These are phyloP conservation scores for Paramuricea clavata DNA, from an alignment of 92 coral and sea anemone species.

Conservation along the genomic window DNA sequence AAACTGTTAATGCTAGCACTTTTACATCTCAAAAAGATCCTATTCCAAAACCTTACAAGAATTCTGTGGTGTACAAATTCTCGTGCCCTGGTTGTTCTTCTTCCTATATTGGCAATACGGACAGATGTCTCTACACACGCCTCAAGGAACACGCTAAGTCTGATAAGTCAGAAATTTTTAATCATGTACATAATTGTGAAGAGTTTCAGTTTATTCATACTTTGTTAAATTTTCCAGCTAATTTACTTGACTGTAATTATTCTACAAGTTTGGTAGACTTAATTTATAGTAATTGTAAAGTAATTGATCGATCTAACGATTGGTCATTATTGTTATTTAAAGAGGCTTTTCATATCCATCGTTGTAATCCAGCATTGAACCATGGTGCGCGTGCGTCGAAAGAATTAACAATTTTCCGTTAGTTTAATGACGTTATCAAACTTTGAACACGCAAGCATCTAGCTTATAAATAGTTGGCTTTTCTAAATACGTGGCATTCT, in stretches of 20 bases:
- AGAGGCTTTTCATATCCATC: constrained; percentile 23
- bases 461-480: too few relatives aligned
- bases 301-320: too few relatives aligned
- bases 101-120: constrained; percentile 44
- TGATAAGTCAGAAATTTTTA: constrained; percentile 16
- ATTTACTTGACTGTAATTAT: background rate
- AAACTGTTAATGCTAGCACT: background rate
- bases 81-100: constrained; percentile 39
- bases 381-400: too few relatives aligned
- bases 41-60: constrained; percentile 35
- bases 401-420: too few relatives aligned
- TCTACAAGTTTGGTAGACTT: background rate
- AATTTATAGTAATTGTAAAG: too few relatives aligned
- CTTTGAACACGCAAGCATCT: too few relatives aligned
- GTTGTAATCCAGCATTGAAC: constrained; percentile 15
- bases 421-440: too few relatives aligned
- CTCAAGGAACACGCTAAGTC: constrained; percentile 35
- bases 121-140: constrained; percentile 41
- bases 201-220: constrained; percentile 16
- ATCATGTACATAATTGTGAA: constrained; percentile 8
- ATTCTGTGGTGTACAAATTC: constrained; percentile 36
- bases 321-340: background rate
- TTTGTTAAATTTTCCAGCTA: constrained; percentile 16
- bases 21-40: constrained; percentile 34
- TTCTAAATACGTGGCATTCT: too few relatives aligned